Evolutionary conservation across 2,888 invertebrate genomes (phyloP), one percentile per base, ranked within the genome.

Genomic region (Cynaeus angustus): DNA sequence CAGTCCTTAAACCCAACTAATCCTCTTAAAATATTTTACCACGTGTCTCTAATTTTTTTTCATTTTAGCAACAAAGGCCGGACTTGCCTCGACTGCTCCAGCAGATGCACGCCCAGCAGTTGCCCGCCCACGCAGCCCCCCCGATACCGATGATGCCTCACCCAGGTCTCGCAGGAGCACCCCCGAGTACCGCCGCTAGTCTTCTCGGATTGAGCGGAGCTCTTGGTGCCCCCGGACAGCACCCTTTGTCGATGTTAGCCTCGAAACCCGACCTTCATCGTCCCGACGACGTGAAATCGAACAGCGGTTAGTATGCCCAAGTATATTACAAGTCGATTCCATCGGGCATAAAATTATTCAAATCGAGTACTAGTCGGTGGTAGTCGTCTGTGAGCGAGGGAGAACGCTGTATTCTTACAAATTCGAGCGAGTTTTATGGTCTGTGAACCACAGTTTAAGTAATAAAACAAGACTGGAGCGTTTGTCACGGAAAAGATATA

Each of bases 31-130:
- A 28, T 5, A 28, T 7, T 4, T 28, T 7, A 28, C 28, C 4
- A 28, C 7, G 7, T 7, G 12, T 28, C 7, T 26, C 10, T 10
- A 30, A 52, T 30, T 71, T 71, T 75, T 75, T 78, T 82, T 79
- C 75, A 2, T 88, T 89, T 68, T 89, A 94, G 93, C 94, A 94
- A 91, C 94, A 94, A 87, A 89, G 94, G 86, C 93, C 94, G 68
- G 94, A 94, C 84, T 87, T 94, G 78, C 94, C 94, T 30, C 89
- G 94, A 85, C 85, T 93, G 73, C 88, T 96, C 85, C 96, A 96
- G 86, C 96, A 96, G 87, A 95, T 96, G 94, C 96, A 96, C 85
- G 95, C 95, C 33, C 95, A 95, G 79, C 95, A 95, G 86, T 92
- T 94, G 75, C 88, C 88, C 12, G 88, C 91, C 67, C 92, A 91